A percentile compares a stretch with the other conserved stretches of the same genome.
These are phyloP conservation scores for Phasia obesa DNA, from an alignment of 2,888 invertebrate species.

Conservation along the genomic window DNA sequence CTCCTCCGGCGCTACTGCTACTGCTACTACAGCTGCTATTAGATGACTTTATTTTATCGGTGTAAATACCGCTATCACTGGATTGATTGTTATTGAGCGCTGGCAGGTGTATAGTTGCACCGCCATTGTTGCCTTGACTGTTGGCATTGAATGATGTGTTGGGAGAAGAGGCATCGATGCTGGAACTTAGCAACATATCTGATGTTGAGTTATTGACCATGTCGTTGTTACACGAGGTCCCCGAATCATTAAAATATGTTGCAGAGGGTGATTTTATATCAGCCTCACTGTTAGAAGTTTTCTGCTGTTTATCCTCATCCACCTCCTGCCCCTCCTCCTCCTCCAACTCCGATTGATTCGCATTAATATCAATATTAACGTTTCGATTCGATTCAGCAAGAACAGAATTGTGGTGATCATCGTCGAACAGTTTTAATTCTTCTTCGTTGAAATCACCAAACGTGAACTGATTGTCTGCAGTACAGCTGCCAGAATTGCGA, in stretches of 20 bases:
- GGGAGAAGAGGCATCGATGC: conserved; percentile 77
- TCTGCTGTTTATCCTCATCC: conserved; percentile 25
- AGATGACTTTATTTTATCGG: conserved; percentile 65
- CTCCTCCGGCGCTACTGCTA: conserved; percentile 63
- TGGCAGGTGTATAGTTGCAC: conserved; percentile 69
- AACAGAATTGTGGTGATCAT: conserved; percentile 58
- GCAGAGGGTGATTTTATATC: conserved; percentile 25
- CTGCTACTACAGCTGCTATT: conserved; percentile 60
- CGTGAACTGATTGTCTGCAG: conserved; percentile 87
- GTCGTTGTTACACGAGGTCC: conserved; percentile 69
- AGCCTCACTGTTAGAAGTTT: conserved; percentile 4
- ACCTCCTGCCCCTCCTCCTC: conserved; percentile 13
- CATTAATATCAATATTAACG: conserved; percentile 44
- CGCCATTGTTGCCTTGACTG: conserved; percentile 61
- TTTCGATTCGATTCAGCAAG: conserved; percentile 36
- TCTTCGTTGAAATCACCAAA: conserved; percentile 84
- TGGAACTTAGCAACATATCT: conserved; percentile 75
- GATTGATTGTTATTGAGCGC: conserved; percentile 76
- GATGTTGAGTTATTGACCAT: conserved; percentile 75
- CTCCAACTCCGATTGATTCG: conserved; percentile 17
- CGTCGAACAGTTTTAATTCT: conserved; percentile 79
- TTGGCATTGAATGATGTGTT: conserved; percentile 75
- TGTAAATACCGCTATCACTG: conserved; percentile 77
- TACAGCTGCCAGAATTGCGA: conserved; percentile 77
- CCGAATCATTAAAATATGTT: conserved; percentile 77